Conservation (phyloP, 2,888 invertebrate species). For the Mythimna vitellina region DNA sequence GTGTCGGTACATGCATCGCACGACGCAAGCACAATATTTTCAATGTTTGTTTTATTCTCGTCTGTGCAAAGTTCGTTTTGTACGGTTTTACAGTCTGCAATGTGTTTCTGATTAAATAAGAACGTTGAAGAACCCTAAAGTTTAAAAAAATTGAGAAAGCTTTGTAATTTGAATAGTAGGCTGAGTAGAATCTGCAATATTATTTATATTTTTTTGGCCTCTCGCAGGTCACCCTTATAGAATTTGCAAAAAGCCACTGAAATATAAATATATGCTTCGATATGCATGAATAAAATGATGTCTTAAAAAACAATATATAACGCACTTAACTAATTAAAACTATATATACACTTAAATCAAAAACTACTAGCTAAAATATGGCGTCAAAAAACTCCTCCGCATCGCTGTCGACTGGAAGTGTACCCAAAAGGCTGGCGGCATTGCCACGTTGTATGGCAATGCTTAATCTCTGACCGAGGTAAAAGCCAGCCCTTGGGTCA, state of each 20-base stretch:
- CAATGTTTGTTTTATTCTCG: conserved; percentile 52
- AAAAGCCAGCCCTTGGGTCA: no score
- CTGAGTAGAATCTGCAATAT: background rate
- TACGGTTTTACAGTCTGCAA: conserved; percentile 35
- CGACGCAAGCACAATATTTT: conserved; percentile 47
- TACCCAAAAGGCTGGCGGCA: no score
- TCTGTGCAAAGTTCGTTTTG: conserved; percentile 33
- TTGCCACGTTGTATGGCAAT: no score
- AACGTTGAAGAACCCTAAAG: conserved; percentile 1
- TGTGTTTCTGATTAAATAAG: conserved; percentile 42
- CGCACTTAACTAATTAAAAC: no score
- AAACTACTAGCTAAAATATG: no score
- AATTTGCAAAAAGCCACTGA: conserved; percentile 1
- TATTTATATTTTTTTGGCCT: no score
- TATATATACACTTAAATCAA: no score
- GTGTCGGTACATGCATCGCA: conserved; percentile 7
- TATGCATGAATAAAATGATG: background rate
- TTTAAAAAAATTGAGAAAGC: conserved; percentile 29
- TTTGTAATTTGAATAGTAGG: conserved; percentile 30
- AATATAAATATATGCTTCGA: conserved; percentile 1
- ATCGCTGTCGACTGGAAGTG: no score
- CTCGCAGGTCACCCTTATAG: no score
- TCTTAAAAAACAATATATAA: background rate
- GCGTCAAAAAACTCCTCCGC: no score
- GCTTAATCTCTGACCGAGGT: no score